Conservation (phyloP, 2,113 vertebrate species). For the Callaeas wilsoni region DNA sequence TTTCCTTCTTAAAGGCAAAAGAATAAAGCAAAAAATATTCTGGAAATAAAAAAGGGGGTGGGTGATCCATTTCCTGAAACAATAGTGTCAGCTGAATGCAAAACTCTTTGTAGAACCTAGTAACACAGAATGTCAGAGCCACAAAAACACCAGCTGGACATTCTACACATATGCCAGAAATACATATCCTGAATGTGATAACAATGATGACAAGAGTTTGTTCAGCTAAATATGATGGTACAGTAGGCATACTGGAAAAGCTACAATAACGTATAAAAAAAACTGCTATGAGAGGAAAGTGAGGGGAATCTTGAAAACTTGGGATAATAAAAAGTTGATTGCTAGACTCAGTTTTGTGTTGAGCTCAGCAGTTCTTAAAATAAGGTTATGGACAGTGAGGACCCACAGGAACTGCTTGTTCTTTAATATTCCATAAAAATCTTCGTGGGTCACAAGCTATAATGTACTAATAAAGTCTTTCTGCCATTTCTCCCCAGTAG, state of each 20-base stretch:
- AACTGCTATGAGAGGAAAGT: background rate
- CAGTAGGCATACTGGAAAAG: background rate
- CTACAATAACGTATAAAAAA: background rate
- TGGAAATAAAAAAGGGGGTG: background rate
- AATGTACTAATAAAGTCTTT: background rate
- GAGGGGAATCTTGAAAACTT: background rate
- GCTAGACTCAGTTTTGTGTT: background rate
- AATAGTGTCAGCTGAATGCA: background rate
- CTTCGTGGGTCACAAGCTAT: background rate
- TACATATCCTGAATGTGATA: background rate
- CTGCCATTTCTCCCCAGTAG: background rate
- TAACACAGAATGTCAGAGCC: background rate
- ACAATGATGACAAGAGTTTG: background rate
- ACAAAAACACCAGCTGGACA: background rate
- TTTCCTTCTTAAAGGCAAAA: background rate
- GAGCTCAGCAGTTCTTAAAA: background rate
- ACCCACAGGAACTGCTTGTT: background rate
- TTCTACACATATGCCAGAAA: background rate
- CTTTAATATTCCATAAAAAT: background rate
- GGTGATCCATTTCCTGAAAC: background rate
- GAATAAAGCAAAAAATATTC: background rate
- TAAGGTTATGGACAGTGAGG: background rate
- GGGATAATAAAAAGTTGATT: background rate
- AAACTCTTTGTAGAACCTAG: background rate
- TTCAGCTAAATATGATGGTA: background rate